Evolutionary conservation across 2,113 vertebrate species (phyloP).

Genomic region (Brachyhypopomus occidentalis): DNA sequence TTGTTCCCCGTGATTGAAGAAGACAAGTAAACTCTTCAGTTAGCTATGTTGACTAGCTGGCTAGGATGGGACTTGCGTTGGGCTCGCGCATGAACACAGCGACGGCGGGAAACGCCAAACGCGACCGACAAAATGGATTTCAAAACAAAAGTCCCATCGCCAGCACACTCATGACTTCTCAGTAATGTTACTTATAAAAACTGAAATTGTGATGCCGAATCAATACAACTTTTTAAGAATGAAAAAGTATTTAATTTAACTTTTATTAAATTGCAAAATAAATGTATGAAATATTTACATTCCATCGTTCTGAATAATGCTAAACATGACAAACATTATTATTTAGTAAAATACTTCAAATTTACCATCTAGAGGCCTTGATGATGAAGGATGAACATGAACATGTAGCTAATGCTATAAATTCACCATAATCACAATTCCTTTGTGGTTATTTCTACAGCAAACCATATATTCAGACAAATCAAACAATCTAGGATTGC

Average conservation of each 20-base stretch:
- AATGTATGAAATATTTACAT: neutral
- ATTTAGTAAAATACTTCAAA: neutral
- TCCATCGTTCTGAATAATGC: neutral
- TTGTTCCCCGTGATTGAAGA: too few relatives aligned
- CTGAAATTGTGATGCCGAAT: too few relatives aligned
- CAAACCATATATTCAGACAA: too few relatives aligned
- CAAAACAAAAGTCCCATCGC: slow-evolving; percentile 22
- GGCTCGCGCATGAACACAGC: slow-evolving; percentile 34
- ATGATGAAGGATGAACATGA: too few relatives aligned
- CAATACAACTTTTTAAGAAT: neutral
- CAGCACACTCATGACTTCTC: too few relatives aligned
- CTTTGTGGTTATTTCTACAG: neutral
- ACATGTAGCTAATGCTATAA: neutral
- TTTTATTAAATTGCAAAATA: too few relatives aligned
- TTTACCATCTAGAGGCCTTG: too few relatives aligned
- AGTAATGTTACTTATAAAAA: too few relatives aligned
- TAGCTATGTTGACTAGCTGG: neutral
- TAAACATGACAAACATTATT: neutral
- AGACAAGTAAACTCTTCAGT: neutral
- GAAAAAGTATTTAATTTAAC: neutral
- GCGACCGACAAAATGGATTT: neutral
- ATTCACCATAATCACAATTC: too few relatives aligned
- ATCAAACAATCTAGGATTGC: neutral
- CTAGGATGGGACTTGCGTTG: neutral
- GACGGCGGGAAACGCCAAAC: neutral